phyloP scores from a whole-genome alignment of 2,888 invertebrate genomes.

The Julus scanicus region DNA sequence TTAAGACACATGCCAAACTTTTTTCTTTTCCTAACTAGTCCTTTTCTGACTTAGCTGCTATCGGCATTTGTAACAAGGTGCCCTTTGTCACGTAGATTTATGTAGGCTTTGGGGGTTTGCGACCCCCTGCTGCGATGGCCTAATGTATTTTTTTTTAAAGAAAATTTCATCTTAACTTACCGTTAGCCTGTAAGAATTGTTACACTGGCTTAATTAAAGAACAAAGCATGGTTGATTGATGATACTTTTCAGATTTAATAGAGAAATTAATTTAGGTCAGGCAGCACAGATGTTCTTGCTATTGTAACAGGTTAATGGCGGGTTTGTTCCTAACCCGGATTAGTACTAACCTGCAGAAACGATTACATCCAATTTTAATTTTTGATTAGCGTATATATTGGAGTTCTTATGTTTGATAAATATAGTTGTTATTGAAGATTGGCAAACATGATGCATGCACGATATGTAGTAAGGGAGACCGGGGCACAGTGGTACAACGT shows the following conservation, averaged over 20 bases:
- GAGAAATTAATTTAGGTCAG: conserved; percentile 17
- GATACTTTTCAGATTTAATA: not conserved
- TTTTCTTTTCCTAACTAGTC: not conserved
- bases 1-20: conserved; percentile 18
- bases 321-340: not conserved
- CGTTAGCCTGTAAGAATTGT: not conserved
- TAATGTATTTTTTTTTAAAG: not conserved
- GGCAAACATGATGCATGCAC: too few species aligned
- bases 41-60: not conserved
- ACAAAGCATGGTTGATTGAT: not conserved
- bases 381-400: too few species aligned
- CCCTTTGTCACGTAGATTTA: conserved; percentile 34
- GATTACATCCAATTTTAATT: too few species aligned
- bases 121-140: not conserved
- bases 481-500: too few species aligned
- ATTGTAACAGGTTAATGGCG: not conserved
- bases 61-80: not conserved
- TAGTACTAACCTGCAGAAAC: too few species aligned
- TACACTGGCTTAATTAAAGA: not conserved
- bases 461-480: too few species aligned
- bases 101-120: not conserved
- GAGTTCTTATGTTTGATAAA: too few species aligned
- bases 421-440: too few species aligned
- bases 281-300: not conserved
- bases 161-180: not conserved